Evolutionary conservation across 2,113 vertebrate species (phyloP).

Genomic region (Mormoops blainvillei): DNA sequence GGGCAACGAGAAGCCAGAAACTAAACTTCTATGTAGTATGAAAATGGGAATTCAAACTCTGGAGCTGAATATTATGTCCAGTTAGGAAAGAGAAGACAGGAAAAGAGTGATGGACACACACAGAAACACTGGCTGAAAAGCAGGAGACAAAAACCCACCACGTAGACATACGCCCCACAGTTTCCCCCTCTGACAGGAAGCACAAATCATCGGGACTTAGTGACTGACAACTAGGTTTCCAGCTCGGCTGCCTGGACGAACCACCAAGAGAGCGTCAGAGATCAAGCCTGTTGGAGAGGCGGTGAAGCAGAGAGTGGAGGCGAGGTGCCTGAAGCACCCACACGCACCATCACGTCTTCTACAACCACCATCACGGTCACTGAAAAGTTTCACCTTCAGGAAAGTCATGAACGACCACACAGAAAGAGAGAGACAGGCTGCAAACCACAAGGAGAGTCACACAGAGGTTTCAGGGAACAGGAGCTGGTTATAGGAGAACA

Average conservation of each 20-base stretch:
- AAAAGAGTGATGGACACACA: background rate
- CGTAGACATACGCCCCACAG: fast-evolving
- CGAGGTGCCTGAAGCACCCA: fast-evolving
- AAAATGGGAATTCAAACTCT: background rate
- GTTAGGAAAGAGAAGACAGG: background rate
- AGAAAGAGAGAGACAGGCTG: background rate
- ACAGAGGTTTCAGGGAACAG: background rate
- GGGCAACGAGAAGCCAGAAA: background rate
- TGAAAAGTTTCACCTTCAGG: background rate
- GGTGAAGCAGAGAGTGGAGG: no score
- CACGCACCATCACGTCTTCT: background rate
- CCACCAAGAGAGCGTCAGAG: background rate
- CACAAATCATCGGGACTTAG: background rate
- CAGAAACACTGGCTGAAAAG: background rate
- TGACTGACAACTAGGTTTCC: background rate
- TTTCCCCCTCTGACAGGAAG: background rate
- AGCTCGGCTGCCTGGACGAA: background rate
- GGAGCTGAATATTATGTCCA: background rate
- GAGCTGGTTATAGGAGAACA: slow-evolving; percentile 39
- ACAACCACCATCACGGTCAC: background rate
- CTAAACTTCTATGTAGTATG: background rate
- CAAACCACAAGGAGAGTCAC: background rate
- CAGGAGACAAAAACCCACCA: background rate
- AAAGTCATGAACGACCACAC: background rate
- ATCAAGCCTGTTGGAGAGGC: background rate